phyloP scores from a whole-genome alignment of 2,888 invertebrate species.

The Ligdia adustata region DNA sequence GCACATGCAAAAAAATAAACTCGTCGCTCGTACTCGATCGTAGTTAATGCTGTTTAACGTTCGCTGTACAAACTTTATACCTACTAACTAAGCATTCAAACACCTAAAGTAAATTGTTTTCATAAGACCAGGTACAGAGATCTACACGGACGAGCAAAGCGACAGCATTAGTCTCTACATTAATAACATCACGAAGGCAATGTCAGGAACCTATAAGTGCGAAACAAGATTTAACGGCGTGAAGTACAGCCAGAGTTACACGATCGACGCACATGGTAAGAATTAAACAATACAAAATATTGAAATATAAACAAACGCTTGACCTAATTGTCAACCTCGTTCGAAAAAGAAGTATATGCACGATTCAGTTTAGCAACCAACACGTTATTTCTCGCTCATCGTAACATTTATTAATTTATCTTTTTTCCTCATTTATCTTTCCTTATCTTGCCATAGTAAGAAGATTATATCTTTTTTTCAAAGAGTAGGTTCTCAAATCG shows the following conservation, averaged over 20 bases:
- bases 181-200: constrained; percentile 53
- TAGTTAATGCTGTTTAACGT: no score
- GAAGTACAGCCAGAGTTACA: constrained; percentile 43
- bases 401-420: no score
- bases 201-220: constrained; percentile 66
- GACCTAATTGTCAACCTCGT: constrained; percentile 8
- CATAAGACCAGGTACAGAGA: constrained; percentile 75
- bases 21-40: no score
- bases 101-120: constrained; percentile 66
- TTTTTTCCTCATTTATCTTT: no score
- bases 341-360: no score
- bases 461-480: no score
- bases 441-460: no score
- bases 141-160: constrained; percentile 55
- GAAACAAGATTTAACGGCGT: constrained; percentile 50
- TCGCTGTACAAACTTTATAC: no score
- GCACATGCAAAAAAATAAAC: no score
- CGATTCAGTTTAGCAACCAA: no score
- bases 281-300: constrained; percentile 29
- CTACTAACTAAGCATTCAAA: constrained; percentile 10
- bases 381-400: no score
- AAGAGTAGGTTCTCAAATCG: no score
- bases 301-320: constrained; percentile 12
- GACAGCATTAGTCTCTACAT: constrained; percentile 57
- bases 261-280: constrained; percentile 65